A percentile compares a stretch with the other conserved stretches of the same genome.
phyloP scores from a whole-genome alignment of 2,888 invertebrate species.

The Calephelis perditalis region DNA sequence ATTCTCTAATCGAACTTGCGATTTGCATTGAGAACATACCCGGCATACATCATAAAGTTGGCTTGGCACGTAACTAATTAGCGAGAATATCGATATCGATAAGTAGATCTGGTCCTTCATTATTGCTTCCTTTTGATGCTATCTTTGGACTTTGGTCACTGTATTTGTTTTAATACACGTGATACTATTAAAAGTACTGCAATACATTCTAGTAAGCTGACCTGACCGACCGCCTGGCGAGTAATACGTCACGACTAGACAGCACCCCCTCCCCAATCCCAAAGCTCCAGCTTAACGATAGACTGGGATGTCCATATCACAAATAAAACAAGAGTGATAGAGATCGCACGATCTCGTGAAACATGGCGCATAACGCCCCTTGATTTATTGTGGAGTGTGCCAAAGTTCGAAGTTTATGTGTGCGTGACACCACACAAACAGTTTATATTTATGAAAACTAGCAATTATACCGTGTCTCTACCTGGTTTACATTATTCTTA shows the following conservation, averaged over 20 bases:
- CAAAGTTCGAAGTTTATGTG: conserved; percentile 73
- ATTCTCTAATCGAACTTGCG: conserved; percentile 74
- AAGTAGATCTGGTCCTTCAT: conserved; percentile 60
- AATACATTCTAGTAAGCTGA: conserved; percentile 47
- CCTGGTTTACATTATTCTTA: neutral
- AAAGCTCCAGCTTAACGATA: conserved; percentile 58
- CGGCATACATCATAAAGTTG: conserved; percentile 66
- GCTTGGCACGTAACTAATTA: conserved; percentile 65
- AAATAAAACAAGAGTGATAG: conserved; percentile 53
- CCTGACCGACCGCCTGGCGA: conserved; percentile 62
- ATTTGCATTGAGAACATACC: conserved; percentile 73
- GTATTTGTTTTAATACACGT: conserved; percentile 17
- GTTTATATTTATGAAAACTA: conserved; percentile 29
- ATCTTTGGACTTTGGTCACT: conserved; percentile 24
- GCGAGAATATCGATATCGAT: conserved; percentile 63
- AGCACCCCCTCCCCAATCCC: conserved; percentile 62
- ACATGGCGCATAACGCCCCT: conserved; percentile 79
- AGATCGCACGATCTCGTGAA: conserved; percentile 65
- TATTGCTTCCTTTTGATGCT: conserved; percentile 40
- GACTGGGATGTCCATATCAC: conserved; percentile 55
- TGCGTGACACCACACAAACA: conserved; percentile 50
- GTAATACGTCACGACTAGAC: conserved; percentile 78
- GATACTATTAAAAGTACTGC: conserved; percentile 6
- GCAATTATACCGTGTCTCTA: conserved; percentile 11
- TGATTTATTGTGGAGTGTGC: conserved; percentile 75